Conservation (phyloP, 2,888 invertebrate species). For the Melanostoma scalare region DNA sequence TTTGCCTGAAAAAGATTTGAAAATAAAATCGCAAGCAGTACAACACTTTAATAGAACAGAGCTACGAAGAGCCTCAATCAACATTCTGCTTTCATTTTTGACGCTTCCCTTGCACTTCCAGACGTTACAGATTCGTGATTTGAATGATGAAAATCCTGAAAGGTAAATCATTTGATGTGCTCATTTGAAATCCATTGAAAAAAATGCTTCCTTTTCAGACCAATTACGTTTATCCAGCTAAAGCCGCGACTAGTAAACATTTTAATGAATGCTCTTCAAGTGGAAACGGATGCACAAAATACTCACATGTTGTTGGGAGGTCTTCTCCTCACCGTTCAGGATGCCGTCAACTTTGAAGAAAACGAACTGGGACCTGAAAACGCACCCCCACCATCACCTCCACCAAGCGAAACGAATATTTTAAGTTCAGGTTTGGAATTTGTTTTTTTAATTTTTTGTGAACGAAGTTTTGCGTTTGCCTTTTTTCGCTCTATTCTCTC, state of each 20-base stretch:
- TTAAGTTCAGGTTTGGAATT: conserved; percentile 86
- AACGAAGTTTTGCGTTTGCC: conserved; percentile 37
- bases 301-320: conserved; percentile 94
- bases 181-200: conserved; percentile 3
- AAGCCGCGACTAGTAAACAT: conserved; percentile 91
- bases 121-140: conserved; percentile 88
- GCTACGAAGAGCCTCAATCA: conserved; percentile 94
- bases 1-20: conserved; percentile 92
- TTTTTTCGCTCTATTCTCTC: conserved; percentile 58
- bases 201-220: conserved; percentile 73
- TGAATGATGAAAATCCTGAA: conserved; percentile 84
- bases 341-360: conserved; percentile 90
- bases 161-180: conserved; percentile 77
- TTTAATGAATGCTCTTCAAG: conserved; percentile 91
- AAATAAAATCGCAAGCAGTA: conserved; percentile 87
- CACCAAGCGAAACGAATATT: conserved; percentile 83
- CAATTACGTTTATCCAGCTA: conserved; percentile 86
- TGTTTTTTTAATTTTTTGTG: too few relatives aligned
- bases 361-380: conserved; percentile 85
- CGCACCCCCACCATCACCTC: conserved; percentile 83
- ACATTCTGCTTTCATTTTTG: conserved; percentile 94
- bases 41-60: conserved; percentile 86
- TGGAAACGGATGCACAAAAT: conserved; percentile 92
- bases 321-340: conserved; percentile 89
- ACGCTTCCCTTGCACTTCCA: conserved; percentile 96